Evolutionary conservation across 1,140 invertebrate species (phyloP).

Genomic region (Scylla paramamosain): DNA sequence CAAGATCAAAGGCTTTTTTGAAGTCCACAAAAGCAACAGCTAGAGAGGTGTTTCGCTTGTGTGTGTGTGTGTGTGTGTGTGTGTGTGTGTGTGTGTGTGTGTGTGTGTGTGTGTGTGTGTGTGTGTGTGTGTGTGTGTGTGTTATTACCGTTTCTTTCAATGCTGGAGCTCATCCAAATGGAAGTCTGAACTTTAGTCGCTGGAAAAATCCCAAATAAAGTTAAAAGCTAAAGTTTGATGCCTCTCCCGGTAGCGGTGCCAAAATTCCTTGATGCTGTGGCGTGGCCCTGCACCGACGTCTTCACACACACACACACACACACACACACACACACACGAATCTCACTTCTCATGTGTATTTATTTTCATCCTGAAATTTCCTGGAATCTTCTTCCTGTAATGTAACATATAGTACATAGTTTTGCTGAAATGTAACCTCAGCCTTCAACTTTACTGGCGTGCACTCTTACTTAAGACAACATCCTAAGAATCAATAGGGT

Average conservation of each 20-base stretch:
- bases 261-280: background rate
- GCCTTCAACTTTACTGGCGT: too few species aligned
- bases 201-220: background rate
- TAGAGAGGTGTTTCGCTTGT: too few species aligned
- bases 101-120: slow-evolving; percentile 38
- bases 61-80: background rate
- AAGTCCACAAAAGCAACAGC: too few species aligned
- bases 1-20: too few species aligned
- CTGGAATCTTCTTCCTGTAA: too few species aligned
- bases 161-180: background rate
- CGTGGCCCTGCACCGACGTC: background rate
- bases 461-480: too few species aligned
- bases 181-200: background rate
- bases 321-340: slow-evolving; percentile 17
- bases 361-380: too few species aligned
- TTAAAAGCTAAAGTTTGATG: background rate
- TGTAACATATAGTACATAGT: too few species aligned
- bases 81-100: slow-evolving; percentile 48
- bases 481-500: too few species aligned
- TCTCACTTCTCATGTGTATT: too few species aligned
- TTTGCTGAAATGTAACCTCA: too few species aligned
- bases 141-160: background rate
- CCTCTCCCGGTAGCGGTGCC: background rate
- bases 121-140: slow-evolving; percentile 38
- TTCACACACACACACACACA: slow-evolving; percentile 21